Evolutionary conservation across 1,140 invertebrate species (phyloP), one percentile per base, ranked within the genome.

Genomic region (Eueides isabella): DNA sequence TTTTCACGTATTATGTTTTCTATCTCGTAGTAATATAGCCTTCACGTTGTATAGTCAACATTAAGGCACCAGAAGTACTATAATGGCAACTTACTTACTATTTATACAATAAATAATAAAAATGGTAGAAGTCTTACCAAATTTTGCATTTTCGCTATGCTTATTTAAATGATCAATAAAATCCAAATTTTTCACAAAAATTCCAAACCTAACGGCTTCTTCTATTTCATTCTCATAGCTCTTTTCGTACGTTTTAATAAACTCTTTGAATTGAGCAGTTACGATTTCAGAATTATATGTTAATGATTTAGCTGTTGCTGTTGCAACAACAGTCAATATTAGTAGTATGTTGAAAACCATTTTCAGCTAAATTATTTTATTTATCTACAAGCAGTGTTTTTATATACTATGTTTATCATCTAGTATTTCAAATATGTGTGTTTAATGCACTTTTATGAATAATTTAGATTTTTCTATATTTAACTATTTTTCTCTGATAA

Each of bases 161-260:
- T 61, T 19, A 68, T 79, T 77, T 35, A 38, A 23, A 55, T 48
- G 12, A 61, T 74, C 67, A 26, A 77, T 71, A n/a, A 67, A 38
- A 11, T 67, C 38, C 9, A 77, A 68, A 16, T 71, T 77, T 12
- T 74, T 38, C n/a, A 48, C 2, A 12, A 77, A 77, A 23, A 77
- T 67, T 23, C 44, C 31, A 55, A 63, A 71, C 9, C 76, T 41
- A 1, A 11, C 0, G 12, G 33, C 29, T 38, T 64, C 61, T 35
- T 71, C 76, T 1, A 14, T 11, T 48, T 71, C 72, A 14, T 11
- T 33, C 28, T 63, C 64, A 55, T 77, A 77, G 3, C 71, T 11
- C 44, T 71, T 77, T 16, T 71, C 48, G 30, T 74, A 44, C 35
- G 31, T 31, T 7, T 5, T 41, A 26, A 74, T 33, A 38, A 77